These are phyloP conservation scores for Ornithoptera priamus DNA, from an alignment of 2,888 invertebrate species.

Conservation along the genomic window DNA sequence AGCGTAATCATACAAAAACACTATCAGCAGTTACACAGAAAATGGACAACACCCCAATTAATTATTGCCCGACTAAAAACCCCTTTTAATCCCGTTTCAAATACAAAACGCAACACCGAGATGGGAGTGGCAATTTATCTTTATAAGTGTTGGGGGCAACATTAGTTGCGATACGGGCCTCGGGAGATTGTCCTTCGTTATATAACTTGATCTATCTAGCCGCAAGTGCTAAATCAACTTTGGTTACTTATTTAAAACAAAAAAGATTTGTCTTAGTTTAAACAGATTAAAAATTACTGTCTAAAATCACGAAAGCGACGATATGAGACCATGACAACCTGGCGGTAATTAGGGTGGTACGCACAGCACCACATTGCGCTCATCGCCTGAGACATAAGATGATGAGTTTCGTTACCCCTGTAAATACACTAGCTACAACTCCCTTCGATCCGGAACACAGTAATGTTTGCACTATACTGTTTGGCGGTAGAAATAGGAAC, in stretches of 20 bases:
- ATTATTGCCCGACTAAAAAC: slow-evolving; percentile 66
- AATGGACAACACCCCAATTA: slow-evolving; percentile 62
- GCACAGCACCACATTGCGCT: too few relatives aligned
- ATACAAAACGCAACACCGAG: slow-evolving; percentile 50
- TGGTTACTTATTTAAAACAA: background rate
- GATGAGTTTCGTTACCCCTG: too few relatives aligned
- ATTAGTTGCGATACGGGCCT: slow-evolving; percentile 36
- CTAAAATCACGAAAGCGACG: too few relatives aligned
- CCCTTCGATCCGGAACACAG: too few relatives aligned
- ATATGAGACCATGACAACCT: too few relatives aligned
- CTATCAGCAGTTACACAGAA: slow-evolving; percentile 54
- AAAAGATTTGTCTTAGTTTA: too few relatives aligned
- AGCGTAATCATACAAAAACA: slow-evolving; percentile 43
- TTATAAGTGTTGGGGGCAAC: slow-evolving; percentile 60
- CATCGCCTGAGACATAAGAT: too few relatives aligned
- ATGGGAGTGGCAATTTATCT: slow-evolving; percentile 64
- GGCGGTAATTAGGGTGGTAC: too few relatives aligned
- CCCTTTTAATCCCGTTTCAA: slow-evolving; percentile 61
- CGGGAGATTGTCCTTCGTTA: slow-evolving; percentile 49
- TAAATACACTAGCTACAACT: too few relatives aligned
- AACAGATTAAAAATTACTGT: too few relatives aligned
- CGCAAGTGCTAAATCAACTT: slow-evolving; percentile 35
- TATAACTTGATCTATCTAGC: slow-evolving; percentile 47
- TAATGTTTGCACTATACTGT: too few relatives aligned
- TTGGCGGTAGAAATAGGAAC: too few relatives aligned